Evolutionary conservation across 2,113 vertebrate genomes (phyloP), one percentile per base, ranked within the genome.

Genomic region (Dasyornis broadbenti): DNA sequence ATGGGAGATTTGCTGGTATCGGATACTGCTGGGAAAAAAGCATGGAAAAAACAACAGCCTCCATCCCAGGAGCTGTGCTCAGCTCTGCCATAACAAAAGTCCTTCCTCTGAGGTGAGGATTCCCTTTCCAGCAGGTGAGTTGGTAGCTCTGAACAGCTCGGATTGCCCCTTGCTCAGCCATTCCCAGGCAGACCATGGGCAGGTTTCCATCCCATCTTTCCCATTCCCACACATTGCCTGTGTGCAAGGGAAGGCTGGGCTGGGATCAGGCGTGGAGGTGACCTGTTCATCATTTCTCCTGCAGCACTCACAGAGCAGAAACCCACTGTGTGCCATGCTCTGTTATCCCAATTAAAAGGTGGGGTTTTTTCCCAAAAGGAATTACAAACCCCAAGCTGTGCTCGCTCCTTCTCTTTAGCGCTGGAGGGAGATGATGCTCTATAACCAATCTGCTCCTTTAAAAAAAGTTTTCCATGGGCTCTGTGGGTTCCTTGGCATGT

Each of bases 11-110:
- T 60, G 33, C 11, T 84, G 47, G 11, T 49, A 35, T 81, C 73
- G 73, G 39, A 70, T 4, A 35, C 60, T 52, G 42, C 30, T 87
- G 78, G 37, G 49, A 54, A 87, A 84, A 66, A 82, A 70, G 4
- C 35, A 64, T 81, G 86, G 83, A 68, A 94, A 96, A 89, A 77
- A 8, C 77, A 86, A 52, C 73, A 66, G 5, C 6, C 22, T 81
- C 76, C 39, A 30, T 66, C 57, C 47, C 53, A 37, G 72, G 40
- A 82, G 61, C 57, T 53, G 40, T 49, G 33, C 68, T 76, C 44
- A 49, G 52, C 35, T 65, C 12, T 10, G 11, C 53, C 53, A 17
- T 9, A 49, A 30, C 66, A 61, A 30, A 86, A 63, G 30, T 49
- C 79, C 27, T 69, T 20, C 1, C 49, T 44, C 19, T 28, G 53